These are phyloP conservation scores for Pollimyrus isidori DNA, from an alignment of 2,113 vertebrate species.

Conservation along the genomic window DNA sequence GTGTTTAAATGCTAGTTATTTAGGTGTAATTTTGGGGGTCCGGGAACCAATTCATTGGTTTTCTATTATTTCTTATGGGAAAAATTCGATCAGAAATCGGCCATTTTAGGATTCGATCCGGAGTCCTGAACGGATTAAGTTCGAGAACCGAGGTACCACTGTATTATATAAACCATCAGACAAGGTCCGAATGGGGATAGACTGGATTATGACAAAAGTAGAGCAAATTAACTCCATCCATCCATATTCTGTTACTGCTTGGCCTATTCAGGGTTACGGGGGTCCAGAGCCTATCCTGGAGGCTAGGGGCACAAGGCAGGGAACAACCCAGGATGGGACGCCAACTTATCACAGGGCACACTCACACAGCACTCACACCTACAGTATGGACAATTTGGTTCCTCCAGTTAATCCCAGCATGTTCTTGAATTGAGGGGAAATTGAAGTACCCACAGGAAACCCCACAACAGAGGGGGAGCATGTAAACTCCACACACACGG, in stretches of 20 bases:
- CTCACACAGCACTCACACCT: not conserved
- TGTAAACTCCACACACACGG: not conserved
- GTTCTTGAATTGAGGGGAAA: not conserved
- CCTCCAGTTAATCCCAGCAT: not conserved
- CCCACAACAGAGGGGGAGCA: not conserved
- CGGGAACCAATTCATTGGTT: no score
- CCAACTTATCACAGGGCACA: not conserved
- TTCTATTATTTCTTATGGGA: no score
- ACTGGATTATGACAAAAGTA: not conserved
- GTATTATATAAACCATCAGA: not conserved
- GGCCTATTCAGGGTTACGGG: not conserved
- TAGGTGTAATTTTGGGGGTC: no score
- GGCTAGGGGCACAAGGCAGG: not conserved
- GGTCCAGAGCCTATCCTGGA: not conserved
- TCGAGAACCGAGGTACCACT: no score
- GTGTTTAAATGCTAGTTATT: no score
- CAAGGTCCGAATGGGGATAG: not conserved
- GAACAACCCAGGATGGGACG: not conserved
- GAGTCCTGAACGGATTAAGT: no score
- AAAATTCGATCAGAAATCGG: no score
- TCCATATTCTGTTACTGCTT: not conserved
- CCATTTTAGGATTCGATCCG: no score
- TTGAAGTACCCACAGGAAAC: not conserved
- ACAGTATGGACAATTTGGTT: not conserved
- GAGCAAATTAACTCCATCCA: not conserved